Conservation (phyloP, 2,797 vertebrate species). For the Steatocranus sp. region DNA sequence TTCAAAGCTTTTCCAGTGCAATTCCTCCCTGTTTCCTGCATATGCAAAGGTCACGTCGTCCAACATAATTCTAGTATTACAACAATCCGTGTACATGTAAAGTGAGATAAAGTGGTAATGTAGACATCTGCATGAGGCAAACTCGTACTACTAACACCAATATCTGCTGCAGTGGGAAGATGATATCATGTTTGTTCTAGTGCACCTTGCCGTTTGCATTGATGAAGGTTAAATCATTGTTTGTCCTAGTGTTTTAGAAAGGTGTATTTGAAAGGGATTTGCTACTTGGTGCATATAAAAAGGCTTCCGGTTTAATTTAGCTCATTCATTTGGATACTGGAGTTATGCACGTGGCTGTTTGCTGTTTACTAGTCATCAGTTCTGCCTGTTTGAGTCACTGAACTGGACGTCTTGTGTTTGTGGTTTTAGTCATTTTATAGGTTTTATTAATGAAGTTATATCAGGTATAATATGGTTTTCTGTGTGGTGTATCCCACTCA, state of each 20-base stretch:
- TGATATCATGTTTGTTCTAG: background rate
- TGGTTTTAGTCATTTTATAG: background rate
- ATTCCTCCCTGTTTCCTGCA: background rate
- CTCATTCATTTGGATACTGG: background rate
- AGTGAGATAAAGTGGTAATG: conserved; percentile 17
- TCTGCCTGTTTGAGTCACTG: background rate
- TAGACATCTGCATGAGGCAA: background rate
- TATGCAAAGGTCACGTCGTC: conserved; percentile 23
- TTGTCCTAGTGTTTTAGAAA: background rate
- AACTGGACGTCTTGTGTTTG: background rate
- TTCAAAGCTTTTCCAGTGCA: conserved; percentile 8
- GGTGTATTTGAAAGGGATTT: background rate
- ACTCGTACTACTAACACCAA: background rate
- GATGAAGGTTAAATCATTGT: background rate
- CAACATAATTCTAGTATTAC: conserved; percentile 1
- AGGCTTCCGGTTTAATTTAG: background rate
- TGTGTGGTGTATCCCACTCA: background rate
- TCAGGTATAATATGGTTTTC: background rate
- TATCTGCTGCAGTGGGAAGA: background rate
- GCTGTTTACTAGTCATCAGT: background rate
- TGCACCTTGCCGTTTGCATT: background rate
- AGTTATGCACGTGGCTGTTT: accelerated
- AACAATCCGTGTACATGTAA: conserved; percentile 4
- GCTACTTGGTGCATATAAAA: background rate
- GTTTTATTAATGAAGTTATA: background rate